These are phyloP conservation scores for Daptonema setosum DNA, from an alignment of 2,888 invertebrate genomes.

Conservation along the genomic window DNA sequence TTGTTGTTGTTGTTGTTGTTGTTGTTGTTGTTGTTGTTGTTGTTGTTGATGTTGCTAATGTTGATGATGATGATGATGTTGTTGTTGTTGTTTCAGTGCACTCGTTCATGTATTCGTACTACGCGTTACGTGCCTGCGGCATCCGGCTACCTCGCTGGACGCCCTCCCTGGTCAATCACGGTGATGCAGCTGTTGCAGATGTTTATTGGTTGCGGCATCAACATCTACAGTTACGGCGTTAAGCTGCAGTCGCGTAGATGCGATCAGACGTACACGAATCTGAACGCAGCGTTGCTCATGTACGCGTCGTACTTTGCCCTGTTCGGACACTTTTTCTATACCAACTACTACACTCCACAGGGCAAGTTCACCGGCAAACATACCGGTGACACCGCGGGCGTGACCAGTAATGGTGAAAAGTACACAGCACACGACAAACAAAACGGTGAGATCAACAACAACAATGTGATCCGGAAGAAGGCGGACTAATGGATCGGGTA, in stretches of 20 bases:
- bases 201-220: slow-evolving; percentile 65
- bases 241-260: slow-evolving; percentile 25
- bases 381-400: too few relatives aligned
- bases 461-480: too few relatives aligned
- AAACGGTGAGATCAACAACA: too few relatives aligned
- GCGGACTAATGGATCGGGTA: too few relatives aligned
- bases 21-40: too few relatives aligned
- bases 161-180: slow-evolving; percentile 68
- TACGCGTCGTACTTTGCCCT: slow-evolving; percentile 28
- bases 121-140: slow-evolving; percentile 42
- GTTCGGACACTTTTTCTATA: slow-evolving; percentile 13
- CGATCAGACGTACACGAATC: slow-evolving; percentile 31
- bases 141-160: slow-evolving; percentile 48
- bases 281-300: slow-evolving; percentile 25
- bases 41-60: too few relatives aligned
- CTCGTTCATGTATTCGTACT: slow-evolving; percentile 73
- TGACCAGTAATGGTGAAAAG: too few relatives aligned
- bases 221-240: slow-evolving; percentile 12
- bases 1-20: too few relatives aligned
- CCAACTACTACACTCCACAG: slow-evolving; percentile 26
- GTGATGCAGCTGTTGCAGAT: slow-evolving; percentile 70
- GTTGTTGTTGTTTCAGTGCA: slow-evolving; percentile 37
- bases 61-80: background rate
- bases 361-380: background rate
- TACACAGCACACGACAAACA: too few relatives aligned